Evolutionary conservation across 1,140 invertebrate genomes (phyloP), one percentile per base, ranked within the genome.

Genomic region (Mya arenaria): DNA sequence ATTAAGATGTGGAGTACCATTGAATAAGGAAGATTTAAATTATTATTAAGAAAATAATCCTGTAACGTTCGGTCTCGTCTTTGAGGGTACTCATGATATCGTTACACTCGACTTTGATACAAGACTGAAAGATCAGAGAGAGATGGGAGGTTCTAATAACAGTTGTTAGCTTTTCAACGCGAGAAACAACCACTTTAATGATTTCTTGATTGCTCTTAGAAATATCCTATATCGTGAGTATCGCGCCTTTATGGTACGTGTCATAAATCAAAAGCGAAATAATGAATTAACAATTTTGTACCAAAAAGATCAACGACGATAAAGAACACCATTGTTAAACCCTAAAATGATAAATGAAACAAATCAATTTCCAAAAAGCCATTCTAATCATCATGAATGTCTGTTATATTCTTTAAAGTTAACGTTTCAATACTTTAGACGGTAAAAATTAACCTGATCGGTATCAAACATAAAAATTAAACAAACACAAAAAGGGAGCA

Each of bases 221-320:
- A 72, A 36, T 52, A 72, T 56, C 52, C 37, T 25, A 56, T 30
- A 72, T 34, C 6, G 55, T 10, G 69, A 56, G 37, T 55, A 34
- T 55, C 37, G 56, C 55, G 34, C 37, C 69, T 25, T 36, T 72
- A 32, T 56, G 10, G 32, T 23, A 32, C 52, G 69, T 72, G 69
- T 58, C 30, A 56, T 72, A 72, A 72, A 72, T 72, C 69, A 72
- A 52, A 25, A 39, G 23, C 28, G 52, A 58, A 58, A 72, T 55
- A 72, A 72, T 55, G 52, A 19, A 48, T 36, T 72, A 72, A 72
- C 69, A 55, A 56, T 72, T 72, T 72, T 72, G 69, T 58, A 72
- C 69, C 32, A 72, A 58, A 10, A 3, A 34, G 55, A 55, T 34
- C 19, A 58, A 36, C 32, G 4, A 23, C n/a, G 69, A 72, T 72